These are phyloP conservation scores for Bicyclus anynana DNA, from an alignment of 1,140 invertebrate species.

Conservation along the genomic window DNA sequence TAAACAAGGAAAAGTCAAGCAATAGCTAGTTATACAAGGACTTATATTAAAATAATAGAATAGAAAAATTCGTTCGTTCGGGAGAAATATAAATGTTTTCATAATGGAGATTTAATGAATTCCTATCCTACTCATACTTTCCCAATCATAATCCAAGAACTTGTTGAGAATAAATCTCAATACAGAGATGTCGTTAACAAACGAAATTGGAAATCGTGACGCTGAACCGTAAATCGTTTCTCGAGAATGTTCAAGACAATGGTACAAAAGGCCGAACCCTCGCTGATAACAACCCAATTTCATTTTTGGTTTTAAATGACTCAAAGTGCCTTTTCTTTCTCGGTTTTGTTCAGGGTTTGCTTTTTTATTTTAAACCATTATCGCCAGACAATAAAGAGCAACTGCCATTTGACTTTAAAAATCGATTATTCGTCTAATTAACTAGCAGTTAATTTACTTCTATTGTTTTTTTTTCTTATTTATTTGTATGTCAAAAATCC, in stretches of 20 bases:
- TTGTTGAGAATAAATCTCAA: neutral
- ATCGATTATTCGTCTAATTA: no score
- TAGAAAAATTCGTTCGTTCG: no score
- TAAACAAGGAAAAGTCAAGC: no score
- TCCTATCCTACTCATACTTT: no score
- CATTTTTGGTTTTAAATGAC: neutral
- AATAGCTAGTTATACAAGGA: no score
- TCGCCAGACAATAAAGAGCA: neutral
- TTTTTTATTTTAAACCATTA: neutral
- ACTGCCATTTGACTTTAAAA: neutral
- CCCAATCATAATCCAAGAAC: neutral
- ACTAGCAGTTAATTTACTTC: no score
- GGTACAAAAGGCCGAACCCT: neutral
- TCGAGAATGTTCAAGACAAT: neutral
- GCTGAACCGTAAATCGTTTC: neutral
- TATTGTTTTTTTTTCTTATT: no score
- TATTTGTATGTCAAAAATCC: no score
- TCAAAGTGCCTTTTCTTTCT: neutral
- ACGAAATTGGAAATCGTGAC: neutral
- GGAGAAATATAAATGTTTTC: no score
- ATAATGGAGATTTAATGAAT: no score
- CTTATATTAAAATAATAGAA: no score
- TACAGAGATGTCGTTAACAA: neutral
- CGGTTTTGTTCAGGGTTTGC: neutral
- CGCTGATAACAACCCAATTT: neutral